phyloP scores from a whole-genome alignment of 92 coral and sea anemone genomes.

The Epizoanthus ramosus region DNA sequence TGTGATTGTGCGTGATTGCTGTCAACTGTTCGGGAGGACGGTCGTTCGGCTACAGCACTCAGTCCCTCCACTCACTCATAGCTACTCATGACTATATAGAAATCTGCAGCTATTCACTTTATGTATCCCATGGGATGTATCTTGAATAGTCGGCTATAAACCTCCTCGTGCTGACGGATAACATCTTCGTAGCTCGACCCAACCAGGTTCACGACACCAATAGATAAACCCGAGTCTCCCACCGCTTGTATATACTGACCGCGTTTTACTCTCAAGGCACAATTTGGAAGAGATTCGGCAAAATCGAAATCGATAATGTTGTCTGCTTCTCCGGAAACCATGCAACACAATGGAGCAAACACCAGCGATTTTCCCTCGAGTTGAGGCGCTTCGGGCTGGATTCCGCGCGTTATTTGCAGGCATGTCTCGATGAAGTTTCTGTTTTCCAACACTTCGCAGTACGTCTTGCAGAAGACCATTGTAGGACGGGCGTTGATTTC shows the following conservation, averaged over 20 bases:
- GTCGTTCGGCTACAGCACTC: too few species aligned
- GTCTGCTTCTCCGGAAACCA: not conserved
- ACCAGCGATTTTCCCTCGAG: not conserved
- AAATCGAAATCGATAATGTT: not conserved
- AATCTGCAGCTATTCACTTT: not conserved
- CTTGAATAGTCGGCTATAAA: not conserved
- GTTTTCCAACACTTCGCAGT: constrained; percentile 5
- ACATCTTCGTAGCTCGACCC: constrained; percentile 1
- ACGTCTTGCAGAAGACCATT: constrained; percentile 1
- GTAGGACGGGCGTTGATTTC: constrained; percentile 3
- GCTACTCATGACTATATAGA: too few species aligned
- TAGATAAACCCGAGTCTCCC: not conserved
- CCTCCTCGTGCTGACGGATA: not conserved
- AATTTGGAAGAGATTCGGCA: not conserved
- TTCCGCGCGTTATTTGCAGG: constrained; percentile 6
- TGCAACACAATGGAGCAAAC: not conserved
- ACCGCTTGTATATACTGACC: not conserved
- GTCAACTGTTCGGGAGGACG: too few species aligned
- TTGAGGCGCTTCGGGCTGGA: not conserved
- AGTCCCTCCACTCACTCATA: too few species aligned
- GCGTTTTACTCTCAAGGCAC: not conserved
- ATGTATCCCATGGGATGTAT: constrained; percentile 3
- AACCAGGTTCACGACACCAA: not conserved
- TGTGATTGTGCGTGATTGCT: too few species aligned
- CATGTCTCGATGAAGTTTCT: not conserved